A percentile compares a stretch with the other conserved stretches of the same genome.
These are phyloP conservation scores for Metridium senile DNA, from an alignment of 92 coral and sea anemone species.

Conservation along the genomic window DNA sequence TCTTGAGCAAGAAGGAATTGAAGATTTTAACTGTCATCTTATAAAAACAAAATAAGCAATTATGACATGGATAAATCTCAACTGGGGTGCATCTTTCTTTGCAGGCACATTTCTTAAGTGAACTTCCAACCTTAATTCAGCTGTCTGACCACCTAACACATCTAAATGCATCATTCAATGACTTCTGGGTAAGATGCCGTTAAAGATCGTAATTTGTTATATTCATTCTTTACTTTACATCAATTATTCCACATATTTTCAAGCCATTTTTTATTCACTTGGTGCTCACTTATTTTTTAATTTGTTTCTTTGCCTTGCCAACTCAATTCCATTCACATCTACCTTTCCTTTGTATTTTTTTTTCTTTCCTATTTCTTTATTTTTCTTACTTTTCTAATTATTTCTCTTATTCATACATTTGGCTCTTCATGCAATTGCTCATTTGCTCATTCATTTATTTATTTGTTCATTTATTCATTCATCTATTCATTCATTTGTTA, in stretches of 20 bases:
- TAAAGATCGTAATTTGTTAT: too few species aligned
- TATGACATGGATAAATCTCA: too few species aligned
- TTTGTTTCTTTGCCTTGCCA: too few species aligned
- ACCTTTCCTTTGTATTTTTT: too few species aligned
- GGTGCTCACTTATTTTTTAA: not conserved
- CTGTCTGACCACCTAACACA: conserved; percentile 79
- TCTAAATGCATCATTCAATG: conserved; percentile 87
- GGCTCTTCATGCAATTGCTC: not conserved
- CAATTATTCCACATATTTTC: not conserved
- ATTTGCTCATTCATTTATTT: not conserved
- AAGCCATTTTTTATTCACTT: not conserved
- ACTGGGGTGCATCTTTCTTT: not conserved
- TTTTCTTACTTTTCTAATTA: too few species aligned
- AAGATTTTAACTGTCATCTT: too few species aligned
- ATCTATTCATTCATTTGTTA: not conserved
- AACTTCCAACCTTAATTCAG: conserved; percentile 70
- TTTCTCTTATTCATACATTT: not conserved
- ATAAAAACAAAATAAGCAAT: too few species aligned
- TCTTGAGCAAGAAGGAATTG: too few species aligned
- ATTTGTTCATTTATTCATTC: not conserved
- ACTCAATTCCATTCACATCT: not conserved
- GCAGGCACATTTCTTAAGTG: conserved; percentile 82
- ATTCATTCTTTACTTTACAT: not conserved
- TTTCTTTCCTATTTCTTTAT: too few species aligned
- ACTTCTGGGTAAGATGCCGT: conserved; percentile 76